Base-by-base conservation (phyloP, 2,888 invertebrate genomes). In the Drosophila ezoana region DNA sequence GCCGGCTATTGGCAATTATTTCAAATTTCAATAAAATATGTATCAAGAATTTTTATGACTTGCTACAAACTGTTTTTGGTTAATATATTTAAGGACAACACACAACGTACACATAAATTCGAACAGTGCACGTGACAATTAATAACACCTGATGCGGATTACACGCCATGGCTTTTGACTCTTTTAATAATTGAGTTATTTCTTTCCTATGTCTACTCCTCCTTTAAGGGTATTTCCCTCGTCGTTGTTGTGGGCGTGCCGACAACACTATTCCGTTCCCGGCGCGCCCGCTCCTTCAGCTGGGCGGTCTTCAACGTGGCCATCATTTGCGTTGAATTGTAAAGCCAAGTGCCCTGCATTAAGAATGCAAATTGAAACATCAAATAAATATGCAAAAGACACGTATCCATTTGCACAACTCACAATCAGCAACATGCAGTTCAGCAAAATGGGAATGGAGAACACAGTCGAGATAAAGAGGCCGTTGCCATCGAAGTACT, bases 341-440 rank as follows among this genome's bases (percentile, higher is more conserved):
- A 97, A 60, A 98, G 93, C 97, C 98, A 98, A 76, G 96, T 96
- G 58, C 97, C 97, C 97, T 97, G 44, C 10, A 48, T 28, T 8
- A 2, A 28, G 16, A n/a, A 92, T 14, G 37, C 11, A 16, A 6
- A 38, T 1, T 20, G 10, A 10, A n/a, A 4, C 43, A 44, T 20
- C 33, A 28, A 2, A 20, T 1, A 32, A 41, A 32, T 20, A 14
- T 32, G 43, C 14, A 38, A 47, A 4, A 38, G 35, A 40, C 67
- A 43, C 38, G 33, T 67, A 41, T 5, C 4, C 3, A 10, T 48
- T 28, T 1, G 32, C 20, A 6, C 9, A 53, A 95, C 97, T 96
- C 94, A 98, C 98, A 94, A 98, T 96, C 95, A 98, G 95, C 76
- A 98, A 94, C 95, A 98, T 96, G 91, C 98, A 98, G 92, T 98